These are phyloP conservation scores for Cercopithecus mona DNA, from an alignment of 2,113 vertebrate species.

Conservation along the genomic window DNA sequence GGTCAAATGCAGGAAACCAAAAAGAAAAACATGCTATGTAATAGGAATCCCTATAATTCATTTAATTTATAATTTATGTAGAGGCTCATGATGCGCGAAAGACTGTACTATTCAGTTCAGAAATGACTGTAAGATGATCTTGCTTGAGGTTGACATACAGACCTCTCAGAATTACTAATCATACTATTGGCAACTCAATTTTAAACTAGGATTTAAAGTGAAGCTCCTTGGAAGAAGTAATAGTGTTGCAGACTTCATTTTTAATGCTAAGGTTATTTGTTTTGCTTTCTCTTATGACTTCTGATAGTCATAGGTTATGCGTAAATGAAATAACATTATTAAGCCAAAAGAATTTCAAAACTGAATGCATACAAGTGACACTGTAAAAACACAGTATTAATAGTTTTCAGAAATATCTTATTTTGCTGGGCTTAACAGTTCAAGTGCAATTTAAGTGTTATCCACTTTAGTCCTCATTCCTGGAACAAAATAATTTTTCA, in stretches of 20 bases:
- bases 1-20: conserved; percentile 1
- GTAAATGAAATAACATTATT: not conserved
- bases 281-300: not conserved
- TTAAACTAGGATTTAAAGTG: not conserved
- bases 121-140: conserved; percentile 60
- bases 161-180: conserved; percentile 62
- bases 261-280: not conserved
- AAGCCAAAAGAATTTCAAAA: not conserved
- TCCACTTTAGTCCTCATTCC: not conserved
- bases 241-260: not conserved
- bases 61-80: conserved; percentile 81
- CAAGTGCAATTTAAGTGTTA: not conserved
- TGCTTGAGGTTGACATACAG: conserved; percentile 39
- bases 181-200: conserved; percentile 33
- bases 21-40: conserved; percentile 37
- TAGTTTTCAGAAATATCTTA: not conserved
- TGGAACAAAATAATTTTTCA: not conserved
- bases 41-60: conserved; percentile 72
- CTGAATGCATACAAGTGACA: not conserved
- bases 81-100: conserved; percentile 61
- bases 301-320: not conserved
- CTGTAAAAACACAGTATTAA: not conserved
- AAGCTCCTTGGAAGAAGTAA: not conserved
- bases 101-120: conserved; percentile 55
- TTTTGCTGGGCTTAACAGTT: not conserved